phyloP scores from a whole-genome alignment of 2,888 invertebrate genomes.

The Cosmorhoe ocellata region DNA sequence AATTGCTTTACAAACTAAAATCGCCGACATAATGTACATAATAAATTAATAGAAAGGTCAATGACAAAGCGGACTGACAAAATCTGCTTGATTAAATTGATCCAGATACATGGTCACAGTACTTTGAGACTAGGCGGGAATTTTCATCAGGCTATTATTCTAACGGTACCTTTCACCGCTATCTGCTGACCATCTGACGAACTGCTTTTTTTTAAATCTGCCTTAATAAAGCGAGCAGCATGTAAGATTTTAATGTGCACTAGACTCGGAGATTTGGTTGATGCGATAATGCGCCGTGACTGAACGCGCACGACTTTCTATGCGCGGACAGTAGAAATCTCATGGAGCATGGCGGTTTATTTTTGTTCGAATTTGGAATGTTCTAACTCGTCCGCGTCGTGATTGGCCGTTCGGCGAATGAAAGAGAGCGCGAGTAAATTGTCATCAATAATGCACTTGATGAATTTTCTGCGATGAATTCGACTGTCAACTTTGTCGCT shows the following conservation, averaged over 20 bases:
- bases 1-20: constrained; percentile 21
- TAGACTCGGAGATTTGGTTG: constrained; percentile 71
- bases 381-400: constrained; percentile 36
- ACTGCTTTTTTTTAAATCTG: constrained; percentile 70
- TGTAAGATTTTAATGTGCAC: constrained; percentile 77
- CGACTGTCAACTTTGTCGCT: no score
- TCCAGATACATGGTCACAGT: constrained; percentile 51
- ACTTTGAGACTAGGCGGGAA: constrained; percentile 59
- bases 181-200: constrained; percentile 78
- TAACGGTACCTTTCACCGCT: constrained; percentile 82
- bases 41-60: constrained; percentile 52
- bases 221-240: constrained; percentile 77
- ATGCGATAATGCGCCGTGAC: constrained; percentile 77
- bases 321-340: constrained; percentile 52
- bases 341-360: constrained; percentile 43
- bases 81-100: constrained; percentile 53
- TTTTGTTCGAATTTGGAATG: constrained; percentile 54
- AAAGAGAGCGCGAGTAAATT: constrained; percentile 27
- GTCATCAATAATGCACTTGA: background rate
- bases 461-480: no score
- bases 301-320: constrained; percentile 75
- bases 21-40: constrained; percentile 18
- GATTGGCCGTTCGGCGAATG: constrained; percentile 31
- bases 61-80: constrained; percentile 52
- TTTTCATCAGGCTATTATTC: constrained; percentile 70